A percentile compares a stretch with the other conserved stretches of the same genome.
Evolutionary conservation across 2,797 vertebrate genomes (phyloP).

Genomic region (Poecile montanus): DNA sequence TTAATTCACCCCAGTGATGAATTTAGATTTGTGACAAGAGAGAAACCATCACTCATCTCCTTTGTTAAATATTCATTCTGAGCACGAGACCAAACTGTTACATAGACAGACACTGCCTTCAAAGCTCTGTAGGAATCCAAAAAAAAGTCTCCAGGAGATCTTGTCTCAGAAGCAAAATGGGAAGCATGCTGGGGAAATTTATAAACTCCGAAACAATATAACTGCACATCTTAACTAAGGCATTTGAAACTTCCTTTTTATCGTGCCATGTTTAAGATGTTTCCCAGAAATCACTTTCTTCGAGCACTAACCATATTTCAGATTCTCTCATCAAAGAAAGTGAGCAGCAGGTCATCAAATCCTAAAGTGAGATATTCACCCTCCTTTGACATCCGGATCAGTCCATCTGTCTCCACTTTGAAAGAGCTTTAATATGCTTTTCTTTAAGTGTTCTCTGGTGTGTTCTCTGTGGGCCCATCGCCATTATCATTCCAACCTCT

Average conservation of each 20-base stretch:
- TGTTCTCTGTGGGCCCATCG: constrained; percentile 65
- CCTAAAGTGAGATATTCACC: constrained; percentile 69
- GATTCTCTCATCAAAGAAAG: constrained; percentile 64
- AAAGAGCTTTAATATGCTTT: constrained; percentile 69
- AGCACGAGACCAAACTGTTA: constrained; percentile 66
- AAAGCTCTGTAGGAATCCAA: constrained; percentile 65
- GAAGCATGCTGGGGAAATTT: constrained; percentile 52
- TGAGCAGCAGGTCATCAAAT: constrained; percentile 72
- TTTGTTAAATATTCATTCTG: constrained; percentile 67
- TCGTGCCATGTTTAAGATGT: not conserved
- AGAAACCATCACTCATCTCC: constrained; percentile 62
- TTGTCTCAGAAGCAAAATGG: constrained; percentile 47
- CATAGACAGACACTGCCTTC: constrained; percentile 64
- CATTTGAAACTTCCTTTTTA: constrained; percentile 50
- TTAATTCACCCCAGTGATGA: constrained; percentile 44
- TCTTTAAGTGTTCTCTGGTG: constrained; percentile 68
- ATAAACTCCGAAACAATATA: constrained; percentile 44
- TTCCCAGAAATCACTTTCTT: constrained; percentile 54
- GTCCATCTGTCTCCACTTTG: constrained; percentile 67
- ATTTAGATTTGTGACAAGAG: constrained; percentile 54
- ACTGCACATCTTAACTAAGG: constrained; percentile 34
- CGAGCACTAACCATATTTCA: constrained; percentile 58
- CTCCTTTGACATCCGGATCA: constrained; percentile 69
- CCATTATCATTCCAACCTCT: constrained; percentile 72
- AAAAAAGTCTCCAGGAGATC: constrained; percentile 60